Percentiles rank a stretch among this genome's conserved stretches.
These are phyloP conservation scores for Cyclophora albipunctata DNA, from an alignment of 2,888 invertebrate genomes.

Conservation along the genomic window DNA sequence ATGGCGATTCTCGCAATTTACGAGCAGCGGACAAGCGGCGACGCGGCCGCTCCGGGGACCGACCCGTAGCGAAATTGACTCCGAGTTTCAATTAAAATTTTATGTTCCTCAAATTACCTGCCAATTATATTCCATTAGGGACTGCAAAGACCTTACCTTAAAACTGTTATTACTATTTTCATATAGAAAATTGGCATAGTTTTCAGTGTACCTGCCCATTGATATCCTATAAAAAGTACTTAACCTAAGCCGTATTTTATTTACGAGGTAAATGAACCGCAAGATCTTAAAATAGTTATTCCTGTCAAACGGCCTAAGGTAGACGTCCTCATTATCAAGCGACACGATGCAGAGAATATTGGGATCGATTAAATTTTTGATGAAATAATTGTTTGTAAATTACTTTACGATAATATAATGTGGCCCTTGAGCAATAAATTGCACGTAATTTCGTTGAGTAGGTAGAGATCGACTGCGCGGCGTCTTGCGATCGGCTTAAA, in stretches of 20 bases:
- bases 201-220: conserved; percentile 14
- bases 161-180: conserved; percentile 33
- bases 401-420: conserved; percentile 55
- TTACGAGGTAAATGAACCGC: too few relatives aligned
- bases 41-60: conserved; percentile 32
- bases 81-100: conserved; percentile 65
- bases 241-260: conserved; percentile 4
- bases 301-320: too few relatives aligned
- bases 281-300: too few relatives aligned
- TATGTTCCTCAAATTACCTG: conserved; percentile 63
- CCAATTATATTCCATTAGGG: conserved; percentile 63
- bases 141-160: conserved; percentile 34
- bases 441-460: conserved; percentile 48
- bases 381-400: conserved; percentile 60
- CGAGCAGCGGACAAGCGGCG: conserved; percentile 69
- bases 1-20: conserved; percentile 69
- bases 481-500: conserved; percentile 23
- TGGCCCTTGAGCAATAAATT: conserved; percentile 55
- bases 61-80: conserved; percentile 47
- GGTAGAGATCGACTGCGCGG: conserved; percentile 14
- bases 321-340: too few relatives aligned
- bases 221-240: conserved; percentile 16
- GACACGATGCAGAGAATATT: conserved; percentile 16
- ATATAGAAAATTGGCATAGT: conserved; percentile 12
- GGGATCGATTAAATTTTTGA: conserved; percentile 42